Percentiles rank a stretch among this genome's conserved stretches.
phyloP scores from a whole-genome alignment of 2,113 vertebrate genomes.

The Taurulus bubalis region DNA sequence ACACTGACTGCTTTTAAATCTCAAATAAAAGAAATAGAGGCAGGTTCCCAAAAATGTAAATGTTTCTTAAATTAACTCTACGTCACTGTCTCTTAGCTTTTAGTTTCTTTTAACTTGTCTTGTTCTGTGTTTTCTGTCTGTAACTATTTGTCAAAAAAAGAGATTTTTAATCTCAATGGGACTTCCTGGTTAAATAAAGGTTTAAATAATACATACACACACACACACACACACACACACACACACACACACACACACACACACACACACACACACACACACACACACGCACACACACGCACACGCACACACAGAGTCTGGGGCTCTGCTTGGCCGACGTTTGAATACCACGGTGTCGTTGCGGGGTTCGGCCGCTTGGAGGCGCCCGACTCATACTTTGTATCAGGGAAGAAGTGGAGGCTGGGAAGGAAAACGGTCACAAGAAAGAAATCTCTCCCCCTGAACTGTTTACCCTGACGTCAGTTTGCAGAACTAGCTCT shows the following conservation, averaged over 20 bases:
- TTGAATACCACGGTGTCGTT: slow-evolving; percentile 35
- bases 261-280: slow-evolving; percentile 9
- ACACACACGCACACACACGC: slow-evolving; percentile 4
- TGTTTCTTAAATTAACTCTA: no score
- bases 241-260: slow-evolving; percentile 1
- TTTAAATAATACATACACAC: no score
- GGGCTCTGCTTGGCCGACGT: slow-evolving; percentile 6
- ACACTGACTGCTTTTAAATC: no score
- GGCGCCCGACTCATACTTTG: slow-evolving; percentile 73
- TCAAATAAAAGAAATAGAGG: no score
- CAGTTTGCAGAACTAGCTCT: slow-evolving; percentile 82
- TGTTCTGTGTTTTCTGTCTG: no score
- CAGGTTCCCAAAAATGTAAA: no score
- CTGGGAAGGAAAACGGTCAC: slow-evolving; percentile 67
- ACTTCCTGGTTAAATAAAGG: no score
- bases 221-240: no score
- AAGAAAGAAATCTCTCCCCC: slow-evolving; percentile 77
- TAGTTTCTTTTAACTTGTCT: no score
- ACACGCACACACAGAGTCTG: background rate
- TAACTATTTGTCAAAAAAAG: no score
- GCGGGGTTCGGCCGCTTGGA: slow-evolving; percentile 67
- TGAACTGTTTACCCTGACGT: slow-evolving; percentile 87
- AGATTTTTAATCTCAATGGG: no score
- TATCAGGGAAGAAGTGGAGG: background rate
- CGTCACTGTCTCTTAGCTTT: no score